phyloP scores from a whole-genome alignment of 1,140 invertebrate genomes.

The Daktulosphaira vitifoliae region DNA sequence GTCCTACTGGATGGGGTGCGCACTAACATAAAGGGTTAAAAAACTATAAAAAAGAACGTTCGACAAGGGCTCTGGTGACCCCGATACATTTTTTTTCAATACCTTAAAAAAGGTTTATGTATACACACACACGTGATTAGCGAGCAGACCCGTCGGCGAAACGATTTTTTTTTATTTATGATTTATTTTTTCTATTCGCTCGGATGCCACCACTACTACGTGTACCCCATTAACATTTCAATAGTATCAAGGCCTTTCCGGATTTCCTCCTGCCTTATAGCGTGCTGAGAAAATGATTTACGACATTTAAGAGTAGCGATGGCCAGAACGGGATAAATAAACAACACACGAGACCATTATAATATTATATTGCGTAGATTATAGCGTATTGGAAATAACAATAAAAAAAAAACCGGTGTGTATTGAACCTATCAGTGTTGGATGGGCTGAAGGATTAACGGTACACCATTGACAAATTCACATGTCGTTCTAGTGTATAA shows the following conservation, averaged over 20 bases:
- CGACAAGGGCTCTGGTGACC: constrained; percentile 12
- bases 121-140: constrained; percentile 12
- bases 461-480: too few relatives aligned
- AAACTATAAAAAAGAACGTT: constrained; percentile 16
- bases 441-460: too few relatives aligned
- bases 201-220: too few relatives aligned
- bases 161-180: constrained; percentile 26
- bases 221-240: constrained; percentile 21
- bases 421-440: too few relatives aligned
- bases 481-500: too few relatives aligned
- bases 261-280: neutral
- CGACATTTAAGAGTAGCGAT: too few relatives aligned
- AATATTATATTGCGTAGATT: too few relatives aligned
- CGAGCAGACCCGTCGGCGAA: constrained; percentile 14
- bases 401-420: too few relatives aligned
- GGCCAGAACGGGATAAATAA: too few relatives aligned
- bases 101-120: constrained; percentile 6
- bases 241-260: neutral
- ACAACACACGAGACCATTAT: too few relatives aligned
- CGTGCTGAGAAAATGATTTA: neutral
- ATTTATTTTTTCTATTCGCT: neutral
- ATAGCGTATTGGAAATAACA: too few relatives aligned
- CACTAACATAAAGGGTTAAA: constrained; percentile 9
- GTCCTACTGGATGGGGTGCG: neutral
- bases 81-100: neutral